Conservation (phyloP, 1,140 invertebrate species). For the Sycobia sp. region DNA sequence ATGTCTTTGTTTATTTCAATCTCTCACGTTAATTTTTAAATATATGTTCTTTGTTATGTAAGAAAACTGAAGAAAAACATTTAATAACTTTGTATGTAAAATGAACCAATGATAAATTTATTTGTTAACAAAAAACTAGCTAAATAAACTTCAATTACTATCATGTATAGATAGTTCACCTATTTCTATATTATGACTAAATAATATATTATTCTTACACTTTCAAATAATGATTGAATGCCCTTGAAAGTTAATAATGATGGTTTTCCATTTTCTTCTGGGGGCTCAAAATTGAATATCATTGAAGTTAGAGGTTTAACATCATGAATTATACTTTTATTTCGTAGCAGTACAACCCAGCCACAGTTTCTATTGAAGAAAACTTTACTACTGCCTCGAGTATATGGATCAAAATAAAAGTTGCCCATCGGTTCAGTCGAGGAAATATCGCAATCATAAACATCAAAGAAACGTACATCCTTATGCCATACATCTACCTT, state of each 20-base stretch:
- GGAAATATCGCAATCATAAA: conserved; percentile 73
- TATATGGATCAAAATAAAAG: conserved; percentile 85
- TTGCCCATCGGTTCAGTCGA: conserved; percentile 71
- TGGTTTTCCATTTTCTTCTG: conserved; percentile 66
- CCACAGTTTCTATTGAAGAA: conserved; percentile 66
- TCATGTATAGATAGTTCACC: no score
- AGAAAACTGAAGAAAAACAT: no score
- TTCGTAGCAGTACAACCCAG: conserved; percentile 73
- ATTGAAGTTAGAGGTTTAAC: conserved; percentile 77
- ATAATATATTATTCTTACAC: conserved; percentile 62
- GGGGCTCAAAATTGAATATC: conserved; percentile 80
- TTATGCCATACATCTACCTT: conserved; percentile 77
- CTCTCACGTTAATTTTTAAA: no score
- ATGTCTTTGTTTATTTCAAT: no score
- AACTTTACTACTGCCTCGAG: conserved; percentile 69
- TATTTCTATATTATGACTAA: no score
- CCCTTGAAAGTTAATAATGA: conserved; percentile 78
- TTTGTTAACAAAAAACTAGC: no score
- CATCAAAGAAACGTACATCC: conserved; percentile 83
- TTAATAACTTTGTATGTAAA: no score
- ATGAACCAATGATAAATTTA: no score
- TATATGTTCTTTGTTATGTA: no score
- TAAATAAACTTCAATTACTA: no score
- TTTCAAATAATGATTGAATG: conserved; percentile 76
- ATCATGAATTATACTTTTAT: conserved; percentile 67